phyloP scores from a whole-genome alignment of 2,113 vertebrate species.

The Ammodytes dubius region DNA sequence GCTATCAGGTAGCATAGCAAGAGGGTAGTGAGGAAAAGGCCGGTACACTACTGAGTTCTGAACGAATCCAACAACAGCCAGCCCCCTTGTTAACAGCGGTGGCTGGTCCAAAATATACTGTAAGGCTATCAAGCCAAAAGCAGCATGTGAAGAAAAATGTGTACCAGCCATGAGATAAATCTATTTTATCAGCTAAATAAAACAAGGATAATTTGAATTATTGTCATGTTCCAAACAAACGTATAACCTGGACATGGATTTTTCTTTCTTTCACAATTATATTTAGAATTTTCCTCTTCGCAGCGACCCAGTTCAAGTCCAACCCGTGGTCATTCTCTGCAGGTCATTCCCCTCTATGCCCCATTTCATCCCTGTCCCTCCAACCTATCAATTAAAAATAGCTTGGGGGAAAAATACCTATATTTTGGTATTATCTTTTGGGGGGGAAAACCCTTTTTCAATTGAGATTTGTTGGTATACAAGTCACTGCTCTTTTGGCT shows the following conservation, averaged over 20 bases:
- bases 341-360: too few species aligned
- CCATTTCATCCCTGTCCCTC: too few species aligned
- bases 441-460: not conserved
- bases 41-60: not conserved
- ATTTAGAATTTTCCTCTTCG: too few species aligned
- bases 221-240: not conserved
- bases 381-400: too few species aligned
- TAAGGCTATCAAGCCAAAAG: not conserved
- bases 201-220: not conserved
- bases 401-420: not conserved
- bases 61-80: constrained; percentile 9
- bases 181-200: not conserved
- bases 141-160: not conserved
- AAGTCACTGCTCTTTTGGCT: not conserved
- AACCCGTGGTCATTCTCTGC: too few species aligned
- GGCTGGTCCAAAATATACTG: not conserved
- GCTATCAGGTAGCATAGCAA: constrained; percentile 72
- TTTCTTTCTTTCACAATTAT: too few species aligned
- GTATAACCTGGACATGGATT: not conserved
- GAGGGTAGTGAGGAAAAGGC: constrained; percentile 52
- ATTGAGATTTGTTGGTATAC: not conserved
- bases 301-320: too few species aligned
- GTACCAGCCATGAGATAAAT: not conserved
- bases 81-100: not conserved
- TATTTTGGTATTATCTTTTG: not conserved